A percentile compares a stretch with the other conserved stretches of the same genome.
These are phyloP conservation scores for Phasia obesa DNA, from an alignment of 2,888 invertebrate species.

Conservation along the genomic window DNA sequence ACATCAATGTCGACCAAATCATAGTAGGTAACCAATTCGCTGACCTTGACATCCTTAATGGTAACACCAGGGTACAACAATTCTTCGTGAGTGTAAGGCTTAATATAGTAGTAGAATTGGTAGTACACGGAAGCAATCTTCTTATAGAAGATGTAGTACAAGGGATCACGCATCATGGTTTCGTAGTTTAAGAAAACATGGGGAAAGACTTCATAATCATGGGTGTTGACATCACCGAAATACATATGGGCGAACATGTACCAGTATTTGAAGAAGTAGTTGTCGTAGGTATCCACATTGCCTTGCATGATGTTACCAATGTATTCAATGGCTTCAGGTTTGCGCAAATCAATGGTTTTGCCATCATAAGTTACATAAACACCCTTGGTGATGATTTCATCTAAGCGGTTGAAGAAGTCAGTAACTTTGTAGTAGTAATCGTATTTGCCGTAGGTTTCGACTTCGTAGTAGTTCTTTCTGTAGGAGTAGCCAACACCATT, in stretches of 20 bases:
- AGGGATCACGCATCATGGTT: constrained; percentile 87
- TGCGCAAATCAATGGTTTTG: constrained; percentile 84
- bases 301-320: constrained; percentile 86
- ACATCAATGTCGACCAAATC: constrained; percentile 86
- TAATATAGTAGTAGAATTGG: constrained; percentile 84
- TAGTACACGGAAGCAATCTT: constrained; percentile 85
- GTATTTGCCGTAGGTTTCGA: constrained; percentile 80
- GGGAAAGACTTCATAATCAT: constrained; percentile 81
- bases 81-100: constrained; percentile 85
- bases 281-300: constrained; percentile 78
- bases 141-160: constrained; percentile 87
- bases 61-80: constrained; percentile 85
- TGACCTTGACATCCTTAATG: constrained; percentile 85
- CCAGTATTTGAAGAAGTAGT: constrained; percentile 72
- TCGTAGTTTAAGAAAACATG: constrained; percentile 86
- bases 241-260: constrained; percentile 64
- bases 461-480: constrained; percentile 84
- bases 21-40: constrained; percentile 87
- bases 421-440: constrained; percentile 77
- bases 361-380: constrained; percentile 82
- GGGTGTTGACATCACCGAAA: constrained; percentile 70
- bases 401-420: constrained; percentile 81
- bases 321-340: constrained; percentile 85
- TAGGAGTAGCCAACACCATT: constrained; percentile 87
- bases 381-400: constrained; percentile 83